A percentile compares a stretch with the other conserved stretches of the same genome.
phyloP scores from a whole-genome alignment of 1,140 invertebrate species.

The Stenopsyche tienmushanensis region DNA sequence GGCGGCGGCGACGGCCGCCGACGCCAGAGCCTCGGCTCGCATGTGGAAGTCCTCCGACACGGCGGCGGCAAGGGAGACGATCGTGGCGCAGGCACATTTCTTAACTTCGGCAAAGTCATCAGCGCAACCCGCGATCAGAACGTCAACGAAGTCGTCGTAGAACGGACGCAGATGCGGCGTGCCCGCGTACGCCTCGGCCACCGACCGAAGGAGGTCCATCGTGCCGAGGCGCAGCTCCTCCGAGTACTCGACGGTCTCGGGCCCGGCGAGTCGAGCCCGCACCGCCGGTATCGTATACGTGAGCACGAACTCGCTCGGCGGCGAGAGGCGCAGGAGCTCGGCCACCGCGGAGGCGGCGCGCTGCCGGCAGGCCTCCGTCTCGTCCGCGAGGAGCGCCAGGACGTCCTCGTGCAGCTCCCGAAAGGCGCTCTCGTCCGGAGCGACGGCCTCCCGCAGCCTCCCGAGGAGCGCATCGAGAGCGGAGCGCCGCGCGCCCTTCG shows the following conservation, averaged over 20 bases:
- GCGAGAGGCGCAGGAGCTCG: conserved; percentile 46
- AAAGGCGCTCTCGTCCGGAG: background rate
- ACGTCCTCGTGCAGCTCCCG: background rate
- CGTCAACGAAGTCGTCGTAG: conserved; percentile 73
- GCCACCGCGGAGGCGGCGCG: background rate
- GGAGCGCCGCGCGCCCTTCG: background rate
- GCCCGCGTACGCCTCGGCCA: conserved; percentile 65
- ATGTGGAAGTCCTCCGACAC: conserved; percentile 71
- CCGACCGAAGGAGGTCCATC: conserved; percentile 62
- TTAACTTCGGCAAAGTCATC: conserved; percentile 81
- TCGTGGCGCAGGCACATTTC: conserved; percentile 70
- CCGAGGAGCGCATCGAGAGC: background rate
- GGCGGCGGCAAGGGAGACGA: conserved; percentile 64
- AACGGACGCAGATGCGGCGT: conserved; percentile 61
- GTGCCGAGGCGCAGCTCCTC: conserved; percentile 82
- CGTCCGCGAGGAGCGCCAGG: background rate
- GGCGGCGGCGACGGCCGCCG: conserved; percentile 70
- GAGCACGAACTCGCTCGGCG: conserved; percentile 67
- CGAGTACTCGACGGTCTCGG: conserved; percentile 77
- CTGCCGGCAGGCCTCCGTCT: background rate
- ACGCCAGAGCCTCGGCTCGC: conserved; percentile 69
- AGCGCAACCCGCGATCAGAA: conserved; percentile 68
- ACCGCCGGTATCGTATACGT: conserved; percentile 75
- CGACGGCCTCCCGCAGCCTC: background rate
- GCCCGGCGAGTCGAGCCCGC: conserved; percentile 64